phyloP scores from a whole-genome alignment of 2,888 invertebrate species.

The Philereme transversata region DNA sequence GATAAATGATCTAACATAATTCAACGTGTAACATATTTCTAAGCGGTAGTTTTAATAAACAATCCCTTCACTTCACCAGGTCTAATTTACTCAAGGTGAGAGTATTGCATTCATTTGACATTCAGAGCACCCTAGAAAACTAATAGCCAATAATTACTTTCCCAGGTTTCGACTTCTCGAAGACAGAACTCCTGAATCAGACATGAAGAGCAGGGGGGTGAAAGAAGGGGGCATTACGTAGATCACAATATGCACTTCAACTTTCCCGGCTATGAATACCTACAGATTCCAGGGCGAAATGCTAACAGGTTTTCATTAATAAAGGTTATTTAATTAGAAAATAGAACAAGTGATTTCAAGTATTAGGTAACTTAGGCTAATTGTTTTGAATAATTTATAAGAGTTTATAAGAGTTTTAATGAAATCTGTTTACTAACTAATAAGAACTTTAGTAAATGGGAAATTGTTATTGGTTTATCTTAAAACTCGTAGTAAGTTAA shows the following conservation, averaged over 20 bases:
- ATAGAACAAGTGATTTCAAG: not conserved
- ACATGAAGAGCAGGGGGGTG: conserved; percentile 70
- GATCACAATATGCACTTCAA: conserved; percentile 84
- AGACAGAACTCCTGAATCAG: conserved; percentile 72
- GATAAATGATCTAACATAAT: too few species aligned
- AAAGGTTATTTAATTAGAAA: conserved; percentile 32
- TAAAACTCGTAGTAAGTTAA: too few species aligned
- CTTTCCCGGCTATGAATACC: conserved; percentile 74
- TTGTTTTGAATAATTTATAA: not conserved
- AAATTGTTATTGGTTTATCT: not conserved
- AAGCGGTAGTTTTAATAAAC: not conserved
- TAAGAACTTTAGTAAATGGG: not conserved
- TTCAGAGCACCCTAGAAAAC: conserved; percentile 29
- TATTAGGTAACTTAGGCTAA: not conserved
- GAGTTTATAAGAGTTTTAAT: not conserved
- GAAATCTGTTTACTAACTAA: not conserved
- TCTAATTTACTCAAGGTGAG: conserved; percentile 12
- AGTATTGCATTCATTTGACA: conserved; percentile 14
- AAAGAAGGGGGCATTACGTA: conserved; percentile 60
- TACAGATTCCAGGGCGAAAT: conserved; percentile 65
- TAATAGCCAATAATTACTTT: conserved; percentile 36
- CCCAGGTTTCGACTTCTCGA: conserved; percentile 57
- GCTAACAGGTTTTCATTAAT: conserved; percentile 57
- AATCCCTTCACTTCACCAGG: not conserved
- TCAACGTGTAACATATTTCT: too few species aligned